Conservation (phyloP, 2,888 invertebrate genomes). For the Athalia cordata region DNA sequence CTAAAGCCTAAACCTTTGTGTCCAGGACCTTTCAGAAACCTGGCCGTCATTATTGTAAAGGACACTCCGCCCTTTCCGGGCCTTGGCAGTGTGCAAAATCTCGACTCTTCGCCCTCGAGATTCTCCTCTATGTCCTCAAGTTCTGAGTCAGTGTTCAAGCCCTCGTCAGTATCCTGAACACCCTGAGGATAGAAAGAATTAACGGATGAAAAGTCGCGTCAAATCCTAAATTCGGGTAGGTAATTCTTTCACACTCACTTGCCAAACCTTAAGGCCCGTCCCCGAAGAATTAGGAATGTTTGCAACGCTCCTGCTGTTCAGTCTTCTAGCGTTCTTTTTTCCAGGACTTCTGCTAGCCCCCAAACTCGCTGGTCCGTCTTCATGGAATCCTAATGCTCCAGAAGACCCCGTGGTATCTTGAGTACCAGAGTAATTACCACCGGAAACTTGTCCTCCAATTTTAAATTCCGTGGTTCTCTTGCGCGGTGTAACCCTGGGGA, state of each 20-base stretch:
- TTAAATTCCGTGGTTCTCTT: constrained; percentile 65
- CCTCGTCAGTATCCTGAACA: constrained; percentile 67
- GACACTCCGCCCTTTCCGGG: constrained; percentile 74
- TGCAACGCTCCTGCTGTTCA: constrained; percentile 65
- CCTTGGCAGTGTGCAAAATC: constrained; percentile 78
- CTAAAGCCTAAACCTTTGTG: constrained; percentile 92
- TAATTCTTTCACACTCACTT: constrained; percentile 56
- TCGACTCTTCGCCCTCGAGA: constrained; percentile 75
- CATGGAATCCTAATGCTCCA: constrained; percentile 53
- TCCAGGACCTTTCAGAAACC: constrained; percentile 87
- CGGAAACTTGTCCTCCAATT: constrained; percentile 65
- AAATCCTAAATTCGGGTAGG: neutral
- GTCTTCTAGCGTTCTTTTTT: constrained; percentile 58
- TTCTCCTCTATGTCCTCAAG: constrained; percentile 73
- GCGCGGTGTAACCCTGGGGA: constrained; percentile 65
- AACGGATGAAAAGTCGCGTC: neutral
- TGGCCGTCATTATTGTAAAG: constrained; percentile 77
- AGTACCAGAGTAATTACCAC: constrained; percentile 53
- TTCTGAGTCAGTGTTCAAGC: constrained; percentile 68
- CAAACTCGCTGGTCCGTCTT: constrained; percentile 62
- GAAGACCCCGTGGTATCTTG: constrained; percentile 49
- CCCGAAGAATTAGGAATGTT: constrained; percentile 66
- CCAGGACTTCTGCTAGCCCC: constrained; percentile 59
- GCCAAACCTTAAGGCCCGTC: constrained; percentile 60
- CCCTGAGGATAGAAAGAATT: constrained; percentile 36